Evolutionary conservation across 2,113 vertebrate genomes (phyloP).

Genomic region (Ammodytes dubius): DNA sequence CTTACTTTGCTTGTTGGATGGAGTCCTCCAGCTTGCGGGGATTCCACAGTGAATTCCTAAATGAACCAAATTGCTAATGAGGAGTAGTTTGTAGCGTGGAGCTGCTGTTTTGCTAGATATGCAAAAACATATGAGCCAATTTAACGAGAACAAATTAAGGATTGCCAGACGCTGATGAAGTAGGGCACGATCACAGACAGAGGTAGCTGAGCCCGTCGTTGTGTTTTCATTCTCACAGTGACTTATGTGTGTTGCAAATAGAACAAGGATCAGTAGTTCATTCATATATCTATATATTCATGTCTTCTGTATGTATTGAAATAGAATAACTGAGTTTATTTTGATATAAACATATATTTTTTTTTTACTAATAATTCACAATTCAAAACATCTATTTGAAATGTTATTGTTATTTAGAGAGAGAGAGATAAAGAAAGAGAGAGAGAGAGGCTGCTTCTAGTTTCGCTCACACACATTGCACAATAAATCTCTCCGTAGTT

Average conservation of each 20-base stretch:
- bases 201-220: neutral
- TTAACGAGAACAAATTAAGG: constrained; percentile 31
- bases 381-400: too few relatives aligned
- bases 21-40: neutral
- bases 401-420: neutral
- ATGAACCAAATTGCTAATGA: constrained; percentile 42
- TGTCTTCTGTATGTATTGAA: neutral
- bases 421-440: neutral
- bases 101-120: constrained; percentile 52
- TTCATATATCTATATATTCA: neutral
- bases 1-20: constrained; percentile 35
- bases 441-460: neutral
- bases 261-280: neutral
- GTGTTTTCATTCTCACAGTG: neutral
- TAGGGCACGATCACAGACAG: neutral
- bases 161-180: constrained; percentile 32
- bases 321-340: neutral
- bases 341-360: neutral
- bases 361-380: too few relatives aligned
- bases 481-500: constrained; percentile 22
- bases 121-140: constrained; percentile 37
- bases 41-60: constrained; percentile 22
- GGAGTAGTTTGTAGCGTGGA: constrained; percentile 28
- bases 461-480: constrained; percentile 27
- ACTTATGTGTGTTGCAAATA: neutral